A percentile compares a stretch with the other conserved stretches of the same genome.
Conservation (phyloP, 2,888 invertebrate species). For the Leucophenga maculata region DNA sequence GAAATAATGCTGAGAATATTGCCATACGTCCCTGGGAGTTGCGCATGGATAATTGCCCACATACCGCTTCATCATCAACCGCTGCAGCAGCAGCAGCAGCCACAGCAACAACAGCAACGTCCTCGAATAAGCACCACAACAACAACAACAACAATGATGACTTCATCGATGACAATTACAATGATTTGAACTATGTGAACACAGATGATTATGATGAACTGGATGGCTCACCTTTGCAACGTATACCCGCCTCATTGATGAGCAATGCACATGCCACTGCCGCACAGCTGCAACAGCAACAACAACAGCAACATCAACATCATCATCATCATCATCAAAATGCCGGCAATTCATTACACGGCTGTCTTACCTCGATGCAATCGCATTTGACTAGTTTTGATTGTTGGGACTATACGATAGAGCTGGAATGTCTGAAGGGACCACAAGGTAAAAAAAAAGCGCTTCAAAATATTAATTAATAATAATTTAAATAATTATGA, state of each 20-base stretch:
- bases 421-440: constrained; percentile 84
- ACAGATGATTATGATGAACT: too few species aligned
- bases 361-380: constrained; percentile 40
- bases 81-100: neutral
- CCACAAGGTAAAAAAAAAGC: constrained; percentile 77
- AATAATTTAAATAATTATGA: too few species aligned
- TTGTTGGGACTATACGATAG: constrained; percentile 89
- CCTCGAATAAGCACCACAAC: neutral
- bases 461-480: too few species aligned
- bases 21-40: constrained; percentile 13
- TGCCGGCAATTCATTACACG: constrained; percentile 10
- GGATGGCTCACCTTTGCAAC: constrained; percentile 9
- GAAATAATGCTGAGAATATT: neutral
- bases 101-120: neutral
- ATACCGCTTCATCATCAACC: neutral
- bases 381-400: constrained; percentile 79
- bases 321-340: too few species aligned
- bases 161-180: too few species aligned
- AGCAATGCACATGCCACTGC: constrained; percentile 21
- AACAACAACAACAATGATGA: too few species aligned
- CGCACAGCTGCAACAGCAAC: constrained; percentile 22
- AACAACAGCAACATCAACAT: too few species aligned
- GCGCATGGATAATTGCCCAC: neutral
- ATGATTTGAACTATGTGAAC: too few species aligned
- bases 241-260: constrained; percentile 41